These are phyloP conservation scores for Excalfactoria chinensis DNA, from an alignment of 2,113 vertebrate genomes.

Conservation along the genomic window DNA sequence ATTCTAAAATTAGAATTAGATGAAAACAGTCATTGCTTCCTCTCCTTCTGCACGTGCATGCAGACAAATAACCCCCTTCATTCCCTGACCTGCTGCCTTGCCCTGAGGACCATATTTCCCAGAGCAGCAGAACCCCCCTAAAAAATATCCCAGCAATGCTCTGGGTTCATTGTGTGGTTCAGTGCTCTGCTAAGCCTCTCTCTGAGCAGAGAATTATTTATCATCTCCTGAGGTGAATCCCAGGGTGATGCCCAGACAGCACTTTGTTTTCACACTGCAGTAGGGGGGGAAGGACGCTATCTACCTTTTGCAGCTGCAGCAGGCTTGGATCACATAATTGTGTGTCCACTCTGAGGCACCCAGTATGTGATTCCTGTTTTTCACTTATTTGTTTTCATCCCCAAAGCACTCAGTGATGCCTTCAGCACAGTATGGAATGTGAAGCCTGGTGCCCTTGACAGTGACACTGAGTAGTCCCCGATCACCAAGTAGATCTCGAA, in stretches of 20 bases:
- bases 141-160: background rate
- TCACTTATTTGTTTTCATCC: background rate
- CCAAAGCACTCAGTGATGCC: background rate
- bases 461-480: background rate
- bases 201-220: background rate
- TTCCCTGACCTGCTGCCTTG: background rate
- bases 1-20: background rate
- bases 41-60: background rate
- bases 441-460: fast-evolving
- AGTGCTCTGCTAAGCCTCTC: background rate
- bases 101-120: fast-evolving
- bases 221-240: background rate
- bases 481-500: background rate
- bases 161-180: fast-evolving
- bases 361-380: background rate
- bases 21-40: background rate
- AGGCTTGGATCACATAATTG: background rate
- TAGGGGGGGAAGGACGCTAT: background rate
- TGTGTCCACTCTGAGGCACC: background rate
- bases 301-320: background rate
- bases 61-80: background rate
- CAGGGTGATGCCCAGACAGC: background rate
- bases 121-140: background rate
- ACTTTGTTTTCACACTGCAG: background rate
- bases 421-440: background rate